These are phyloP conservation scores for Euthynnus affinis DNA, from an alignment of 2,797 vertebrate species.

Conservation along the genomic window DNA sequence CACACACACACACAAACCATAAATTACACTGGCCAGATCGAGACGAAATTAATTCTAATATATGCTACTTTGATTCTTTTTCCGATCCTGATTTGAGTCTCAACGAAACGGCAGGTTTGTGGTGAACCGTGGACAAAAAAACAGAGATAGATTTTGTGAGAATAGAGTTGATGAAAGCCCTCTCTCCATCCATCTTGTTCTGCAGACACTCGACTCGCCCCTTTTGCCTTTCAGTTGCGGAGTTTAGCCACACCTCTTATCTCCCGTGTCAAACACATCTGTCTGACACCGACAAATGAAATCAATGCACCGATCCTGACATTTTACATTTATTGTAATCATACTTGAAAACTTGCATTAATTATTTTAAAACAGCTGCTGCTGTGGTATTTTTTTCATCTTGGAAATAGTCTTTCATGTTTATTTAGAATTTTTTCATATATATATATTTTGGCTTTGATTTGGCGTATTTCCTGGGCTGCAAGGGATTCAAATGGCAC, in stretches of 20 bases:
- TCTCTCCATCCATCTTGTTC: slow-evolving; percentile 65
- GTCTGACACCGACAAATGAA: slow-evolving; percentile 32
- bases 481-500: background rate
- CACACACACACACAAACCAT: background rate
- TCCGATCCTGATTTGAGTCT: background rate
- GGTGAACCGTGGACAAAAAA: slow-evolving; percentile 24
- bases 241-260: slow-evolving; percentile 54
- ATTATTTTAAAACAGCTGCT: background rate
- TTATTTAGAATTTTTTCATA: background rate
- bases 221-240: slow-evolving; percentile 50
- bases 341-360: background rate
- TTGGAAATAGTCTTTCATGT: background rate
- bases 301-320: slow-evolving; percentile 22
- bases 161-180: slow-evolving; percentile 49
- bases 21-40: background rate
- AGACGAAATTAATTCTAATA: background rate
- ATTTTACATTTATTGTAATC: background rate
- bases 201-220: slow-evolving; percentile 58
- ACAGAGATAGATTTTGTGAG: slow-evolving; percentile 32
- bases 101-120: background rate
- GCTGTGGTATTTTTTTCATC: background rate
- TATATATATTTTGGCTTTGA: background rate
- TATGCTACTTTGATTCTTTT: background rate
- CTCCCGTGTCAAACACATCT: slow-evolving; percentile 45
- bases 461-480: background rate